Evolutionary conservation across 2,888 invertebrate genomes (phyloP).

Genomic region (Watsonalla cultraria): DNA sequence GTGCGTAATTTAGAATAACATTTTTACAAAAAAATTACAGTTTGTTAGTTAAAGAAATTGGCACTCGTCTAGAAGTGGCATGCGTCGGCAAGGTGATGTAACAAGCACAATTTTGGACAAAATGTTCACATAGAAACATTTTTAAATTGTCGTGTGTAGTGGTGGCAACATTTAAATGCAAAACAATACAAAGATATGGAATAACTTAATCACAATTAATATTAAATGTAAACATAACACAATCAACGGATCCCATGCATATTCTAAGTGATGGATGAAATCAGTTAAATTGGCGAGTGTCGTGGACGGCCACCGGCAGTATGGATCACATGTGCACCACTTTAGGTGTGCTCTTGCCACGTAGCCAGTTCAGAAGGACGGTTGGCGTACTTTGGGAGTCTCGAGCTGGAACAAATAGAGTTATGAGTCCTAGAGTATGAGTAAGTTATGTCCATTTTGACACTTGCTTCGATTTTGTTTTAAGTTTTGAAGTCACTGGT

Average conservation of each 20-base stretch:
- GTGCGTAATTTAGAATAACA: slow-evolving; percentile 2
- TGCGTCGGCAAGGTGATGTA: slow-evolving; percentile 36
- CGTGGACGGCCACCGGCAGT: slow-evolving; percentile 8
- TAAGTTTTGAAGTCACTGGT: too few species aligned
- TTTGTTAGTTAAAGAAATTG: slow-evolving; percentile 10
- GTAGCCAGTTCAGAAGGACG: slow-evolving; percentile 88
- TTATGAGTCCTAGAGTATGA: slow-evolving; percentile 5
- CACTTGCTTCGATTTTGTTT: too few species aligned
- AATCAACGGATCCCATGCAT: background rate
- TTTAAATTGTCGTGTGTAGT: slow-evolving; percentile 39
- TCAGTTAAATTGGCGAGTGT: background rate
- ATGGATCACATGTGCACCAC: slow-evolving; percentile 72
- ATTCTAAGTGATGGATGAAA: too few species aligned
- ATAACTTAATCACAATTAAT: slow-evolving; percentile 9
- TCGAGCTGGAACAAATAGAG: slow-evolving; percentile 79
- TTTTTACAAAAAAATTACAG: slow-evolving; percentile 6
- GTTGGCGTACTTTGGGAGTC: slow-evolving; percentile 89
- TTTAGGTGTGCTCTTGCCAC: slow-evolving; percentile 86
- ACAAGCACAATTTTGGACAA: slow-evolving; percentile 36
- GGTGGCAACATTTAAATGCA: slow-evolving; percentile 50
- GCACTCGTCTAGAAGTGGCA: slow-evolving; percentile 15
- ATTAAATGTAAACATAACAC: background rate
- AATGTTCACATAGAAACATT: slow-evolving; percentile 46
- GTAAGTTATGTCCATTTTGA: background rate
- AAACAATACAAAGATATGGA: slow-evolving; percentile 13